Percentiles rank a stretch among this genome's conserved stretches.
Conservation (phyloP, 2,113 vertebrate species). For the Osmerus mordax region DNA sequence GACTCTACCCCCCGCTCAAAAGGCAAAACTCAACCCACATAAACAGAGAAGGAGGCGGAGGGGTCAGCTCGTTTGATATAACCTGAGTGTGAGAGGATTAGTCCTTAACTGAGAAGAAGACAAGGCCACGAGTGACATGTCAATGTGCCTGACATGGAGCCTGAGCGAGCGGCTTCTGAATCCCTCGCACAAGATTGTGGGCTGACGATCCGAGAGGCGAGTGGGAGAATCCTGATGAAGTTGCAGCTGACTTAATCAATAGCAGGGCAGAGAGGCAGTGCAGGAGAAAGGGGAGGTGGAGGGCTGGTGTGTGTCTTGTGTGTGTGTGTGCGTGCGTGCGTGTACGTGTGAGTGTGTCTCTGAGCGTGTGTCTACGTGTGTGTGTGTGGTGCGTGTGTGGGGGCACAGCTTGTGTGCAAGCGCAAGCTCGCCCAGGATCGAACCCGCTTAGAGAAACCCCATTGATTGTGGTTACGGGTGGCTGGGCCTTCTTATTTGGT, state of each 20-base stretch:
- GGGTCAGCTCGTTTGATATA: too few relatives aligned
- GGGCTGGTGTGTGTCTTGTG: background rate
- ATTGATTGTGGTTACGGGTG: constrained; percentile 80
- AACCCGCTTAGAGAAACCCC: constrained; percentile 77
- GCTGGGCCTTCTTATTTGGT: constrained; percentile 79
- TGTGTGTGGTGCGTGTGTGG: background rate
- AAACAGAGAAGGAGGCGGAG: too few relatives aligned
- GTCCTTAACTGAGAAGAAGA: constrained; percentile 35
- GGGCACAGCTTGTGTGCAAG: background rate
- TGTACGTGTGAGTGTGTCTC: background rate
- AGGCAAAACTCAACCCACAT: too few relatives aligned
- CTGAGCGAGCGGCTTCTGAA: constrained; percentile 26
- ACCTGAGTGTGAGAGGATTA: too few relatives aligned
- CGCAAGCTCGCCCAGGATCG: constrained; percentile 58
- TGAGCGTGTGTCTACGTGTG: background rate
- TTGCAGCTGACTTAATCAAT: constrained; percentile 62
- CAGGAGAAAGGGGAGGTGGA: background rate
- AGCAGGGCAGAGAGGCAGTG: constrained; percentile 15
- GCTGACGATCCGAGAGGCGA: constrained; percentile 44
- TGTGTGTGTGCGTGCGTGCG: background rate
- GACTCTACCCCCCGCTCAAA: too few relatives aligned
- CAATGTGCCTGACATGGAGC: constrained; percentile 47
- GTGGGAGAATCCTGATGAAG: constrained; percentile 63
- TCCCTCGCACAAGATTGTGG: constrained; percentile 31
- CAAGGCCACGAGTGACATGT: constrained; percentile 56